Evolutionary conservation across 2,113 vertebrate species (phyloP).

Genomic region (Halcyon senegalensis): DNA sequence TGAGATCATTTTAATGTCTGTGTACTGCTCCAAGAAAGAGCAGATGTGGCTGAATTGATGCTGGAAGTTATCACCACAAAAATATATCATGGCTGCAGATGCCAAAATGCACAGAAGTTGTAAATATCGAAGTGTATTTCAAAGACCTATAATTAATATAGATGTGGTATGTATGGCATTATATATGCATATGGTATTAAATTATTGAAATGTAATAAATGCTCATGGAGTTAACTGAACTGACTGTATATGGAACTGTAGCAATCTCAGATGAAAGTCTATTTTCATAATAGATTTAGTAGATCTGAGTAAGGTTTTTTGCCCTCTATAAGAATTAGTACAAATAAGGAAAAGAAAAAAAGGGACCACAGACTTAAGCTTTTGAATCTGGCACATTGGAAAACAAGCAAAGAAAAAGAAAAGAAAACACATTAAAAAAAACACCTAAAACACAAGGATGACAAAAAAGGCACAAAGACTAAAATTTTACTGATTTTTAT

Average conservation of each 20-base stretch:
- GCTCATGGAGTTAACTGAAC: neutral
- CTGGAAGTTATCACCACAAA: slow-evolving; percentile 42
- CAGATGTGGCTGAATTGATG: slow-evolving; percentile 4
- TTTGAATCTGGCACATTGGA: neutral
- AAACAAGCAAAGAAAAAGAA: neutral
- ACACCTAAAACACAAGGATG: neutral
- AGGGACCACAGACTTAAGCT: neutral
- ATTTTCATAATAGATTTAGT: neutral
- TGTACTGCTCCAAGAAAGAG: slow-evolving; percentile 17
- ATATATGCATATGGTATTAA: neutral
- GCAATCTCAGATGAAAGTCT: neutral
- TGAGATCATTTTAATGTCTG: slow-evolving; percentile 1
- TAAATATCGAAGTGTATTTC: slow-evolving; percentile 9
- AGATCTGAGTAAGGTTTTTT: neutral
- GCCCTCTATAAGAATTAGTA: neutral
- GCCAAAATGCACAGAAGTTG: slow-evolving; percentile 35
- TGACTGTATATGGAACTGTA: neutral
- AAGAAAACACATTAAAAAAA: neutral
- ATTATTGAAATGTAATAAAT: slow-evolving; percentile 11
- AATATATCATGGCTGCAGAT: neutral
- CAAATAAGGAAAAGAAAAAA: neutral
- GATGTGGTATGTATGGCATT: neutral
- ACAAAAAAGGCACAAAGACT: neutral
- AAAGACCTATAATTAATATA: slow-evolving; percentile 1
- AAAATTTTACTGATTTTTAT: neutral